Base-by-base conservation (phyloP, 2,113 vertebrate species). In the Naja naja region DNA sequence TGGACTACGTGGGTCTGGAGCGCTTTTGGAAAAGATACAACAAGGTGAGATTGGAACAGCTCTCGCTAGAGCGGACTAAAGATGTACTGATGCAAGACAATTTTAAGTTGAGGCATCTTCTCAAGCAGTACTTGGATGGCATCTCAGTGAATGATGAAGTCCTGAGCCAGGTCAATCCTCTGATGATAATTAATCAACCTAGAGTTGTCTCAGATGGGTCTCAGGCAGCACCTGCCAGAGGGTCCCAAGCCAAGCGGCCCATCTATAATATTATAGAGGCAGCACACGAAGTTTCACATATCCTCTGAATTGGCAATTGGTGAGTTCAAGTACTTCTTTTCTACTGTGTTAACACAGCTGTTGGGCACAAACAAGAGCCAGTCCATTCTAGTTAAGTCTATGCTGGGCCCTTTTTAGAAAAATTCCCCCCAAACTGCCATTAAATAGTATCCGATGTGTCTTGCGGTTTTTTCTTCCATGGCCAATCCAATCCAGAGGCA, bases 21-120 rank as follows among this genome's bases (percentile, higher is more conserved):
- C 93, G 93, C 30, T 98, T 98, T 97, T 99, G 98, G 98, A 98
- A 98, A 92, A 95, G 98, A 3, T 98, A 98, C 96, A 98, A 98
- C 95, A 98, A 98, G 94, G 98, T 94, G 1, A 97, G 97, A 88
- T 96, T 99, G 95, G 98, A 99, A 87, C 96, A 97, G 45, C 95
- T 97, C 92, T 98, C 96, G 0, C 96, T 99, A 91, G 95, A 96
- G 64, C 95, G 5, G 43, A 96, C 97, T 6, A 96, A 74, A 39
- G 25, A 0, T 0, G 94, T 94, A 18, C 94, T 98, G 94, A 30
- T 91, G 3, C 95, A 85, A 8, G 97, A 97, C 95, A 98, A 98
- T 56, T 52, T n/a, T 87, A 95, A 93, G 5, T 96, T 99, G 60
- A 95, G 96, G 39, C 56, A 94, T 52, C 95, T 98, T 92, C 97